Evolutionary conservation across 2,113 vertebrate species (phyloP), one percentile per base, ranked within the genome.

Genomic region (Callionymus lyra): DNA sequence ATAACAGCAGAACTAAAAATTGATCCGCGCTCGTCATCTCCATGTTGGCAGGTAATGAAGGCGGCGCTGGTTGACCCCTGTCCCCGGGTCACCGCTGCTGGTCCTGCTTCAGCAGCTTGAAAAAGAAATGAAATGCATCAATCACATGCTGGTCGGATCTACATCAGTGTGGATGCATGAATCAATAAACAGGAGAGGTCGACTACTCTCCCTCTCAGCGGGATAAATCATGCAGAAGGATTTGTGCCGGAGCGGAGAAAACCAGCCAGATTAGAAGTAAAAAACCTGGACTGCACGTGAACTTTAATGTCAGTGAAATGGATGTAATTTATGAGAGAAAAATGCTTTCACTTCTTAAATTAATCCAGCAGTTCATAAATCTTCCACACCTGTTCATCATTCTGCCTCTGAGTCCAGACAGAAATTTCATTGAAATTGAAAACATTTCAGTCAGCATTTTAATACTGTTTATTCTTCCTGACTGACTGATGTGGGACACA

Each of bases 61-160:
- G 31, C 32, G 47, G 44, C 35, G 42, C 34, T 34, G 50, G 44
- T 33, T 63, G 54, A 68, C 70, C 72, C 74, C 42, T 47, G 21
- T 17, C 50, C 57, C 18, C 14, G 10, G 50, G 54, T 56, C 59
- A 53, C 46, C 38, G 57, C 55, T 42, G 44, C 61, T 46, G 50
- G 54, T 63, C 47, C 53, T 50, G 32, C 46, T 61, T 9, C 0
- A 36, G 31, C 48, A 48, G 45, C 38, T 66, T 40, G 60, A 41
- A 56, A 66, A 67, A 58, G 47, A 60, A 35, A 59, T 49, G 33
- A 73, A 66, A 64, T 62, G 46, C 12, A 50, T 71, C 64, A 59
- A 35, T 54, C 61, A 48, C 32, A 46, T n/a, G 19, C 35, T 52
- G 44, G 36, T 38, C 53, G 44, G 37, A 47, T 34, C 31, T 36